Conservation (phyloP, 2,113 vertebrate genomes). For the Anhinga rufa region DNA sequence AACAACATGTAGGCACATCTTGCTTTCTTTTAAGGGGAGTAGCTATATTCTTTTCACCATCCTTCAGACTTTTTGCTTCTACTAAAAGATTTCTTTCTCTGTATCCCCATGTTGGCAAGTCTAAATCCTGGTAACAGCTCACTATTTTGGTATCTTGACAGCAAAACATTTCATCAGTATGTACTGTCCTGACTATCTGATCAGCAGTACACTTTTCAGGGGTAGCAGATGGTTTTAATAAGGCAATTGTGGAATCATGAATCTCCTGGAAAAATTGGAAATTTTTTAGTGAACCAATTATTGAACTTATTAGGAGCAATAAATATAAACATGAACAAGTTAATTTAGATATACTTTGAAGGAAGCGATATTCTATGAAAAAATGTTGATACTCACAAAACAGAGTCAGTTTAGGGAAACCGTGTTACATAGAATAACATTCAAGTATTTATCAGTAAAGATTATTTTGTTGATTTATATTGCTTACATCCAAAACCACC, state of each 20-base stretch:
- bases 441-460: neutral
- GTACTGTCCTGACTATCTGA: neutral
- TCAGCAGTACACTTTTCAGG: neutral
- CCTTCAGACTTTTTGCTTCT: neutral
- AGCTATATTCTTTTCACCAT: neutral
- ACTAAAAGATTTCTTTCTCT: neutral
- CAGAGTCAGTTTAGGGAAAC: neutral
- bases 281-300: neutral
- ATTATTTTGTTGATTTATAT: neutral
- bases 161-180: neutral
- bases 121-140: neutral
- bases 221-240: neutral
- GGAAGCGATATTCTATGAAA: neutral
- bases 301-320: neutral
- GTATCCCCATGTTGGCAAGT: neutral
- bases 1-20: neutral
- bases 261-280: constrained; percentile 11
- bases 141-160: neutral
- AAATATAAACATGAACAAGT: neutral
- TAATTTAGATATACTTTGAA: neutral
- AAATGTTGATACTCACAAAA: neutral
- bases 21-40: constrained; percentile 49
- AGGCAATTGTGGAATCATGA: neutral
- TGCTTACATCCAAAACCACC: neutral
- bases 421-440: neutral